Conservation (phyloP, 1,140 invertebrate species). For the Hormaphis cornu region DNA sequence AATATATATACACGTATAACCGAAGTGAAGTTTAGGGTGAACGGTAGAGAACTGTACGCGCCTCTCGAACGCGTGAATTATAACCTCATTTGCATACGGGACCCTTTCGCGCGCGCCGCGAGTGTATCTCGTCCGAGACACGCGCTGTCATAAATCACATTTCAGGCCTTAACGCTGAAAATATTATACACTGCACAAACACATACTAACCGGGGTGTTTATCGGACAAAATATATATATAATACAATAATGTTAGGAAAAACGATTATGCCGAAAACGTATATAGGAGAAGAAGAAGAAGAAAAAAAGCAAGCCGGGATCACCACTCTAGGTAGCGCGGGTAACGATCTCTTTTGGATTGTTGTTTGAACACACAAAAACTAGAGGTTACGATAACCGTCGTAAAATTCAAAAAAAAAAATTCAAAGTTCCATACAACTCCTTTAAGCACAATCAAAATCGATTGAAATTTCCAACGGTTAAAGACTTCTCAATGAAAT, state of each 20-base stretch:
- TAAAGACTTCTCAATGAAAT: too few species aligned
- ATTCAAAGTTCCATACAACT: too few species aligned
- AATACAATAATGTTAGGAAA: conserved; percentile 31
- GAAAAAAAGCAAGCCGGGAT: too few species aligned
- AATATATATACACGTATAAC: neutral
- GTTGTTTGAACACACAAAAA: too few species aligned
- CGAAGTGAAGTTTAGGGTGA: neutral
- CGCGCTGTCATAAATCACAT: conserved; percentile 28
- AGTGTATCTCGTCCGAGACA: conserved; percentile 32
- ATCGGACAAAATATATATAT: too few species aligned
- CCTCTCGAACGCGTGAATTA: conserved; percentile 31
- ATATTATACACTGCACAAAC: conserved; percentile 16
- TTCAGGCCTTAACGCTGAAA: conserved; percentile 25
- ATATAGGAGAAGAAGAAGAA: too few species aligned
- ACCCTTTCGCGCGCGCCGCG: conserved; percentile 17
- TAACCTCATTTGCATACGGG: conserved; percentile 33
- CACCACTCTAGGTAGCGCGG: too few species aligned
- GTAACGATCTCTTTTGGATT: too few species aligned
- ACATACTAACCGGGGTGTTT: conserved; percentile 24
- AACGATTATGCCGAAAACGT: conserved; percentile 16
- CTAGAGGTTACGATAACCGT: too few species aligned
- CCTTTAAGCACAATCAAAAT: too few species aligned
- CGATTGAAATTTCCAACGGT: too few species aligned
- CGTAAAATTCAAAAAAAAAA: too few species aligned
- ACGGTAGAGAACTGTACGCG: neutral